Evolutionary conservation across 2,113 vertebrate genomes (phyloP).

Genomic region (Saguinus midas): DNA sequence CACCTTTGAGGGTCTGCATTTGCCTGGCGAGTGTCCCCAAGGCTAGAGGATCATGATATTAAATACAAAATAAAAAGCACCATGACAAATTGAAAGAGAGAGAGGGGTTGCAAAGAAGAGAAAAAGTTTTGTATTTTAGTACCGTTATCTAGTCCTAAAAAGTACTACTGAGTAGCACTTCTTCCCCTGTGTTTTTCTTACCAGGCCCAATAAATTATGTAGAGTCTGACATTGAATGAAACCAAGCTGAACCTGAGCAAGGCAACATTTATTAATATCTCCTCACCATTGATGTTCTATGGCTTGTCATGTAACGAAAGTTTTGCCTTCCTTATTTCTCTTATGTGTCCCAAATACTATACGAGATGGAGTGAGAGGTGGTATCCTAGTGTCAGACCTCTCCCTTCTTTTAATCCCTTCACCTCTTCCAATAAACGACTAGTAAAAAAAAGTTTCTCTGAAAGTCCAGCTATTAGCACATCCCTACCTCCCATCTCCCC

Average conservation of each 20-base stretch:
- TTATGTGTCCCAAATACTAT: background rate
- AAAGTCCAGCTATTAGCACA: background rate
- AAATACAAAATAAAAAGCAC: conserved; percentile 23
- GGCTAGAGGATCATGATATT: background rate
- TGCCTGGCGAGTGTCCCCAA: background rate
- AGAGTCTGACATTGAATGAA: background rate
- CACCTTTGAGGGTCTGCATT: background rate
- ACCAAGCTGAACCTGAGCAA: background rate
- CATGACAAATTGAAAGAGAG: background rate
- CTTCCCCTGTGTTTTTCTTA: background rate
- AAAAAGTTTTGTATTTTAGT: background rate
- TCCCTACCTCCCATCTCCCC: background rate
- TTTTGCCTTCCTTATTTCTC: conserved; percentile 4
- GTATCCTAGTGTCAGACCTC: background rate
- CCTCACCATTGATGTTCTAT: background rate
- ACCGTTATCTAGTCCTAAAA: background rate
- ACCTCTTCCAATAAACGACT: background rate
- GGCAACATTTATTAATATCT: background rate
- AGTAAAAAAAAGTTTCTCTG: background rate
- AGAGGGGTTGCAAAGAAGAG: background rate
- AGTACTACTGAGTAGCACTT: background rate
- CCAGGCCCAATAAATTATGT: background rate
- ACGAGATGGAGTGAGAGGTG: background rate
- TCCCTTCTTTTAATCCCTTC: background rate
- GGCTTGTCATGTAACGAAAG: background rate